These are phyloP conservation scores for Parazoanthus swiftii DNA, from an alignment of 92 coral and sea anemone species.

Conservation along the genomic window DNA sequence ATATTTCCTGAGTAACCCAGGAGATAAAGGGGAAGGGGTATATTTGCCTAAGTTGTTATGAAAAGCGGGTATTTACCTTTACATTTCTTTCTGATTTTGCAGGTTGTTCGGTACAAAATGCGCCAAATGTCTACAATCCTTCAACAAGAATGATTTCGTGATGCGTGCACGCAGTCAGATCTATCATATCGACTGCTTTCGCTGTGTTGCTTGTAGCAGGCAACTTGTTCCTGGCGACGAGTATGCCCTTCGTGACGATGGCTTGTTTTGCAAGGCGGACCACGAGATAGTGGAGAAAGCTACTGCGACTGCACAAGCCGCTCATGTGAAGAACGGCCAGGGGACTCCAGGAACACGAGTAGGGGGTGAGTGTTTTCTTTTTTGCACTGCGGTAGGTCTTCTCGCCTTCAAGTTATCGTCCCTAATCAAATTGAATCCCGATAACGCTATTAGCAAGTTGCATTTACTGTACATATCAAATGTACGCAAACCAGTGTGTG, in stretches of 20 bases:
- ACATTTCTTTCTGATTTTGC: constrained; percentile 51
- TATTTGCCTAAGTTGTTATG: constrained; percentile 91
- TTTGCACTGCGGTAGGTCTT: constrained; percentile 92
- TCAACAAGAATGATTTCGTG: constrained; percentile 95
- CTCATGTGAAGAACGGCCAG: constrained; percentile 71
- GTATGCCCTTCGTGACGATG: constrained; percentile 94
- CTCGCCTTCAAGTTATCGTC: constrained; percentile 65
- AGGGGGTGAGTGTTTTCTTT: constrained; percentile 68
- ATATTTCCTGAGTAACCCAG: constrained; percentile 12
- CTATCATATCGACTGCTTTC: constrained; percentile 98
- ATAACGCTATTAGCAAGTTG: constrained; percentile 86
- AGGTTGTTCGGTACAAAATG: constrained; percentile 99
- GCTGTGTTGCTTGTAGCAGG: constrained; percentile 97
- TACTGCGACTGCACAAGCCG: constrained; percentile 85
- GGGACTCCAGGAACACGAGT: constrained; percentile 52
- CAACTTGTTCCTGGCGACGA: constrained; percentile 98
- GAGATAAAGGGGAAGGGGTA: constrained; percentile 59
- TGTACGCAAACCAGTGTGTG: constrained; percentile 39
- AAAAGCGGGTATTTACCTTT: constrained; percentile 57
- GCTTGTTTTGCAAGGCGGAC: constrained; percentile 97
- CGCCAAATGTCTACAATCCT: constrained; percentile 92
- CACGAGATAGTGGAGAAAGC: constrained; percentile 98
- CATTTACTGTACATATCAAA: constrained; percentile 76
- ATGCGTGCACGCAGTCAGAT: constrained; percentile 97
- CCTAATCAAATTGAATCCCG: constrained; percentile 89